Percentiles rank a stretch among this genome's conserved stretches.
These are phyloP conservation scores for Timandra comae DNA, from an alignment of 2,888 invertebrate species.

Conservation along the genomic window DNA sequence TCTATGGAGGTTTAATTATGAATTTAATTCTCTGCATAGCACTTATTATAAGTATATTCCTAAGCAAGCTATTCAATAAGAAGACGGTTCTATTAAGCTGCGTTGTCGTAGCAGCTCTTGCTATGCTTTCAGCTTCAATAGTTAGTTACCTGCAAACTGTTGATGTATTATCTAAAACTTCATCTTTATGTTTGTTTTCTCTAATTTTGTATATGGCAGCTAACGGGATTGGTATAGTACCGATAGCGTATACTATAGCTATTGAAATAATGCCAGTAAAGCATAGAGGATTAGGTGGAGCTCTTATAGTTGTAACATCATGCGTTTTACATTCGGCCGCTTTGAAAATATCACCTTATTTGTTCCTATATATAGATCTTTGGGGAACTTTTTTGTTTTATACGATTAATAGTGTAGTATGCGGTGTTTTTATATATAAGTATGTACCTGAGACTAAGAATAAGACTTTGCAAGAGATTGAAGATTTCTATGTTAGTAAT, in stretches of 20 bases:
- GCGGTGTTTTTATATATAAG: slow-evolving; percentile 14
- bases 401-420: slow-evolving; percentile 8
- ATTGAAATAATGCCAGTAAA: slow-evolving; percentile 21
- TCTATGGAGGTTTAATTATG: slow-evolving; percentile 8
- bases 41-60: slow-evolving; percentile 5
- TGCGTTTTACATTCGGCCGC: slow-evolving; percentile 15
- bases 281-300: slow-evolving; percentile 20
- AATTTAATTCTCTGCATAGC: slow-evolving; percentile 10
- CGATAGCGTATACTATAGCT: slow-evolving; percentile 10
- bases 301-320: slow-evolving; percentile 12
- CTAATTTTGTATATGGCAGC: slow-evolving; percentile 11
- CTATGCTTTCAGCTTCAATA: slow-evolving; percentile 6
- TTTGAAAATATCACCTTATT: slow-evolving; percentile 19
- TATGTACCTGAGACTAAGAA: slow-evolving; percentile 21
- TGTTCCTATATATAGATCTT: slow-evolving; percentile 13
- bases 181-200: slow-evolving; percentile 12
- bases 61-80: slow-evolving; percentile 17
- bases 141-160: slow-evolving; percentile 12
- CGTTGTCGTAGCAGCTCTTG: slow-evolving; percentile 7
- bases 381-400: slow-evolving; percentile 21
- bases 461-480: slow-evolving; percentile 18
- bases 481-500: slow-evolving; percentile 17
- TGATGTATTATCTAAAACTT: slow-evolving; percentile 8
- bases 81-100: slow-evolving; percentile 14
- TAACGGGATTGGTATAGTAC: slow-evolving; percentile 11